phyloP scores from a whole-genome alignment of 2,113 vertebrate species.

The Rhodinocichla rosea region DNA sequence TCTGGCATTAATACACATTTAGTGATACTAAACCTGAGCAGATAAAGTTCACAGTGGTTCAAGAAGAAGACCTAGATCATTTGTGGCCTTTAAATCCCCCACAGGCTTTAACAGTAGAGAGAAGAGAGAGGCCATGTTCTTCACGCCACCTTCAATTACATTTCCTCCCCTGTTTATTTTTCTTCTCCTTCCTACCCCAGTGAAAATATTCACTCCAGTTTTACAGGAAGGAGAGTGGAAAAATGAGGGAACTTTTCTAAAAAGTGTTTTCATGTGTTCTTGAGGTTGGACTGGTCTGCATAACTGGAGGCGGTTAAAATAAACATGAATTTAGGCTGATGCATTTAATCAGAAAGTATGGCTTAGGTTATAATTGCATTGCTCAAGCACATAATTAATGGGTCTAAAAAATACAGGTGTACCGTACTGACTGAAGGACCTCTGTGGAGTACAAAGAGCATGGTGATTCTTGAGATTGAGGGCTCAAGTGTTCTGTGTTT shows the following conservation, averaged over 20 bases:
- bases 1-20: constrained; percentile 59
- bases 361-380: constrained; percentile 65
- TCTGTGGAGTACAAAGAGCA: constrained; percentile 34
- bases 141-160: background rate
- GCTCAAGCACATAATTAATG: constrained; percentile 65
- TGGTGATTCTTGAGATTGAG: constrained; percentile 57
- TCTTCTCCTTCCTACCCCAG: background rate
- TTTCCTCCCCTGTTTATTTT: background rate
- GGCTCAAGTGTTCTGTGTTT: constrained; percentile 54
- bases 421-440: constrained; percentile 45
- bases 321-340: constrained; percentile 64
- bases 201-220: constrained; percentile 12
- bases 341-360: constrained; percentile 59
- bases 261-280: constrained; percentile 33
- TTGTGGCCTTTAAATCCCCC: background rate
- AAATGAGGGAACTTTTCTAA: background rate
- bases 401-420: constrained; percentile 66
- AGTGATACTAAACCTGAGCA: constrained; percentile 54
- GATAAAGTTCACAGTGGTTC: constrained; percentile 42
- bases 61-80: constrained; percentile 32
- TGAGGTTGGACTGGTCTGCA: constrained; percentile 16
- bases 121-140: background rate
- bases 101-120: background rate
- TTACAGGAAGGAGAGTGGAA: constrained; percentile 2
- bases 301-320: constrained; percentile 65